Conservation (phyloP, 2,888 invertebrate genomes). For the Orgyia antiqua region DNA sequence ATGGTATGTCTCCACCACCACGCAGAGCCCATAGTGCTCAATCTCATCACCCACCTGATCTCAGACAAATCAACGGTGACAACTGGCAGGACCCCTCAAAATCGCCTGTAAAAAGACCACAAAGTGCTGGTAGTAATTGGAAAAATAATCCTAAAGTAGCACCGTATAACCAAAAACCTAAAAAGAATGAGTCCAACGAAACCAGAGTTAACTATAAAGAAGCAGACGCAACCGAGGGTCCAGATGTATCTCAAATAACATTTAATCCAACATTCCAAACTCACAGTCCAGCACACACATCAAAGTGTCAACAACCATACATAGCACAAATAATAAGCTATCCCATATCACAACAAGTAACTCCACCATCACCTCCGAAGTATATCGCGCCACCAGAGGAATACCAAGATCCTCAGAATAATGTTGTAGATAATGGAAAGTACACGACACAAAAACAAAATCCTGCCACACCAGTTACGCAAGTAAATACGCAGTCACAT, state of each 20-base stretch:
- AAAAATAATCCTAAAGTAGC: conserved; percentile 65
- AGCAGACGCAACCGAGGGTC: conserved; percentile 40
- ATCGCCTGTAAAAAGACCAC: conserved; percentile 67
- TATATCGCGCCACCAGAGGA: conserved; percentile 70
- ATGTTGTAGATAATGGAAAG: conserved; percentile 45
- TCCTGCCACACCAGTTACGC: conserved; percentile 33
- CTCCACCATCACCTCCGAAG: conserved; percentile 65
- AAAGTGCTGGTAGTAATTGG: conserved; percentile 66
- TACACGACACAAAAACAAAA: conserved; percentile 38
- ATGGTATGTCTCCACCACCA: conserved; percentile 63
- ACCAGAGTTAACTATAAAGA: conserved; percentile 49
- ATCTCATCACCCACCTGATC: conserved; percentile 51
- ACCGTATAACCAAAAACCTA: conserved; percentile 58
- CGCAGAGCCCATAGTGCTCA: conserved; percentile 59
- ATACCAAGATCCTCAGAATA: conserved; percentile 68
- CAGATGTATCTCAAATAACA: conserved; percentile 66
- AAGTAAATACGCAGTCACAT: conserved; percentile 46
- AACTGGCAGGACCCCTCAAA: conserved; percentile 63
- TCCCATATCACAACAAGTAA: conserved; percentile 68
- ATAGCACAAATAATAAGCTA: conserved; percentile 71
- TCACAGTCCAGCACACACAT: conserved; percentile 67
- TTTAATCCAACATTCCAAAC: conserved; percentile 76
- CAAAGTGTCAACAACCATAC: conserved; percentile 63
- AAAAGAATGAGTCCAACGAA: conserved; percentile 54
- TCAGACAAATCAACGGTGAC: conserved; percentile 56